Evolutionary conservation across 2,797 vertebrate genomes (phyloP).

Genomic region (Syndactyla subalaris): DNA sequence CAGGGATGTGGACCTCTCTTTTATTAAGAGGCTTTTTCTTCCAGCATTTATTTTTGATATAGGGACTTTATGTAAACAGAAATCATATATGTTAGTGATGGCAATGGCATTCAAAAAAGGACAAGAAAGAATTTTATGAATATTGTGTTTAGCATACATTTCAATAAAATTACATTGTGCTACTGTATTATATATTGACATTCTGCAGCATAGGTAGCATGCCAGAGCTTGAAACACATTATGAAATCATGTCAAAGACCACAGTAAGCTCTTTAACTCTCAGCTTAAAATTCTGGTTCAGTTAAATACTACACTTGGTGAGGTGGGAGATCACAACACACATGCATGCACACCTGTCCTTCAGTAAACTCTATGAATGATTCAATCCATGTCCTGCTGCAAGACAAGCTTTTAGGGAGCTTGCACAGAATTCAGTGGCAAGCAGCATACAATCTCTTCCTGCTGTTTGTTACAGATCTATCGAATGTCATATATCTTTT

Average conservation of each 20-base stretch:
- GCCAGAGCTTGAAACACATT: not conserved
- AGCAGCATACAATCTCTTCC: not conserved
- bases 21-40: not conserved
- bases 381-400: not conserved
- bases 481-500: not conserved
- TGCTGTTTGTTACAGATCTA: not conserved
- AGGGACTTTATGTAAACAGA: not conserved
- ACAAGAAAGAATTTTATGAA: not conserved
- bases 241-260: not conserved
- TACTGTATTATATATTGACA: not conserved
- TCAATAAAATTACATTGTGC: not conserved
- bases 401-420: not conserved
- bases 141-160: not conserved
- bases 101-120: not conserved
- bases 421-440: not conserved
- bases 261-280: not conserved
- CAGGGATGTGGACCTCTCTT: not conserved
- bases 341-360: rapidly evolving
- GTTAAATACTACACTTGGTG: not conserved
- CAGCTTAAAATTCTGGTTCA: not conserved
- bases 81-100: not conserved
- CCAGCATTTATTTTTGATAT: not conserved
- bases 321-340: not conserved
- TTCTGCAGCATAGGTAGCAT: not conserved
- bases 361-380: not conserved